These are phyloP conservation scores for Tachina fera DNA, from an alignment of 2,888 invertebrate genomes.

Conservation along the genomic window DNA sequence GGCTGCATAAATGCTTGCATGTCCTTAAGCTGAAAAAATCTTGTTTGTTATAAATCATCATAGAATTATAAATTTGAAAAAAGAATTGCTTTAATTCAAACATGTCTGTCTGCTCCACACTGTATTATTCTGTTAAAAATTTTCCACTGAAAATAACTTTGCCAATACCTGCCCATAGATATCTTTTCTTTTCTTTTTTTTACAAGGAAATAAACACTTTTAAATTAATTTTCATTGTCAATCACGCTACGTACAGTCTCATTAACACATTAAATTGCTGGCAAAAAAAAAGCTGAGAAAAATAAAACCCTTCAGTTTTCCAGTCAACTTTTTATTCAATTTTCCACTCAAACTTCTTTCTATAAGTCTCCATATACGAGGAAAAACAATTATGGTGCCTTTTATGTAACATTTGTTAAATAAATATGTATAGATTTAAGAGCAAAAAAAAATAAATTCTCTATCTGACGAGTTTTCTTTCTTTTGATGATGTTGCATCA, in stretches of 20 bases:
- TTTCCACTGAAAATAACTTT: slow-evolving; percentile 35
- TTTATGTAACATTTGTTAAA: slow-evolving; percentile 66
- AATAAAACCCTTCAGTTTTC: slow-evolving; percentile 16
- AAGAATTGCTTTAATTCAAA: neutral
- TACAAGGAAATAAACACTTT: slow-evolving; percentile 65
- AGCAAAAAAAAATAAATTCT: neutral
- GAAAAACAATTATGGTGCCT: slow-evolving; percentile 67
- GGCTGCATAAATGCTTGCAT: neutral
- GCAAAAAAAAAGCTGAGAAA: neutral
- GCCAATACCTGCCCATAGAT: neutral
- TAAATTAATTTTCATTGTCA: slow-evolving; percentile 59
- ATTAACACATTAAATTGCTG: slow-evolving; percentile 64
- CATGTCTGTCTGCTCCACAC: slow-evolving; percentile 17
- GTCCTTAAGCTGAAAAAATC: slow-evolving; percentile 5
- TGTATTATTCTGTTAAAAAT: neutral
- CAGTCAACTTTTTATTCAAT: slow-evolving; percentile 33
- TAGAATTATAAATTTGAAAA: slow-evolving; percentile 24
- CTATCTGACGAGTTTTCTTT: slow-evolving; percentile 3
- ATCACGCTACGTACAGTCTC: slow-evolving; percentile 57
- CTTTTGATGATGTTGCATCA: slow-evolving; percentile 49
- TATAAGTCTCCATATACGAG: slow-evolving; percentile 41
- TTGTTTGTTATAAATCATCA: slow-evolving; percentile 17
- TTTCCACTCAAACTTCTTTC: slow-evolving; percentile 45
- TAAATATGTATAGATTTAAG: slow-evolving; percentile 61
- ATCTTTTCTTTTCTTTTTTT: neutral